A percentile compares a stretch with the other conserved stretches of the same genome.
Conservation (phyloP, 2,888 invertebrate species). For the Nomada lathburiana region DNA sequence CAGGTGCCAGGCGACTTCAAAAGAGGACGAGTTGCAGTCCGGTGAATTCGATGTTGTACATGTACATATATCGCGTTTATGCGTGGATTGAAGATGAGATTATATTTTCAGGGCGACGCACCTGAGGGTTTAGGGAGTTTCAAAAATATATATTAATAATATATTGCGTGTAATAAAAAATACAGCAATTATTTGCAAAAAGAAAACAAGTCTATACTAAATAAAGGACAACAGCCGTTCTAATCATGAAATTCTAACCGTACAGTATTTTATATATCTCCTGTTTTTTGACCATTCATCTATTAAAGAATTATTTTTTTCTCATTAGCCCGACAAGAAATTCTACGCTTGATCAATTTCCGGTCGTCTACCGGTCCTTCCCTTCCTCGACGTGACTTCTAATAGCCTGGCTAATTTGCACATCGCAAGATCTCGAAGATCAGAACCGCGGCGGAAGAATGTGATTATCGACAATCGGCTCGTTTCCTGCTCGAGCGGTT, state of each 20-base stretch:
- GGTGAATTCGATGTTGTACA: too few species aligned
- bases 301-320: neutral
- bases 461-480: constrained; percentile 48
- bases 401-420: constrained; percentile 24
- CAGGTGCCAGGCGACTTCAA: too few species aligned
- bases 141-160: too few species aligned
- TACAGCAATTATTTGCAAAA: neutral
- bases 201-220: too few species aligned
- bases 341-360: constrained; percentile 10
- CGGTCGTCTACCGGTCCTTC: neutral
- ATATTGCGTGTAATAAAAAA: too few species aligned
- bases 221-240: too few species aligned
- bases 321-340: neutral
- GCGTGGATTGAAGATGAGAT: too few species aligned
- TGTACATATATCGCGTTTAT: too few species aligned
- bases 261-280: neutral
- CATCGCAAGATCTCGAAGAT: constrained; percentile 24
- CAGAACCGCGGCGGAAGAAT: constrained; percentile 13
- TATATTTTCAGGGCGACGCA: too few species aligned
- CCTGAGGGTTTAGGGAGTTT: too few species aligned
- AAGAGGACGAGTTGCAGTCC: too few species aligned
- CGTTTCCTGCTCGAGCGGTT: constrained; percentile 41
- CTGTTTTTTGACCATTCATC: neutral
- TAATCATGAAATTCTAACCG: too few species aligned
- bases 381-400: neutral